These are phyloP conservation scores for Drosophila melanosoma DNA, from an alignment of 2,888 invertebrate species.

Conservation along the genomic window DNA sequence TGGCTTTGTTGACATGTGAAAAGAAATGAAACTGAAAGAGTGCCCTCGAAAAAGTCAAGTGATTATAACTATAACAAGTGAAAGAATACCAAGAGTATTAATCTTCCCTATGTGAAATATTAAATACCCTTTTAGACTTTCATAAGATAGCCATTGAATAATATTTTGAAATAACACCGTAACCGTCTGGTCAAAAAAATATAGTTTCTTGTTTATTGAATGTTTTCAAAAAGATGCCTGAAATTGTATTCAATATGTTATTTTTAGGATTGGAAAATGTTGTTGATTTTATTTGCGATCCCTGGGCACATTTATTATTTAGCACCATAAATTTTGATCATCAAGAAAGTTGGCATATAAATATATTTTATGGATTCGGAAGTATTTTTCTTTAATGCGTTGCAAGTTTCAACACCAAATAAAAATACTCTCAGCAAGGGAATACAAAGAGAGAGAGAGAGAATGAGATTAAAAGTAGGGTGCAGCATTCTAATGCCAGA, in stretches of 20 bases:
- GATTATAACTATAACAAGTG: conserved; percentile 61
- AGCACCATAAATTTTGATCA: background rate
- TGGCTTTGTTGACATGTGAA: conserved; percentile 72
- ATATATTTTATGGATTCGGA: background rate
- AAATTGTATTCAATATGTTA: background rate
- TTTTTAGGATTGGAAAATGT: background rate
- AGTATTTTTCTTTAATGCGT: background rate
- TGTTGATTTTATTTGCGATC: background rate
- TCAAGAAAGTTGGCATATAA: background rate
- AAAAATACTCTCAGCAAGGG: background rate
- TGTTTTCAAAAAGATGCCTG: background rate
- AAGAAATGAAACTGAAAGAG: conserved; percentile 57
- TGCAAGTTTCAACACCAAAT: background rate
- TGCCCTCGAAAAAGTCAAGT: conserved; percentile 56
- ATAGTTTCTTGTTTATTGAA: background rate
- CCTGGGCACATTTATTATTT: background rate
- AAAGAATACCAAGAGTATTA: background rate
- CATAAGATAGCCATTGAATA: background rate
- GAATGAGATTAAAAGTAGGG: background rate
- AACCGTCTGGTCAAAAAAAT: background rate
- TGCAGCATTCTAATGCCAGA: conserved; percentile 6
- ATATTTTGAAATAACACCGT: background rate
- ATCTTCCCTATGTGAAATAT: background rate
- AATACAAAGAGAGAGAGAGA: background rate
- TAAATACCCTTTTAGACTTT: background rate